A percentile compares a stretch with the other conserved stretches of the same genome.
phyloP scores from a whole-genome alignment of 1,140 invertebrate genomes.

The Leptinotarsa texana region DNA sequence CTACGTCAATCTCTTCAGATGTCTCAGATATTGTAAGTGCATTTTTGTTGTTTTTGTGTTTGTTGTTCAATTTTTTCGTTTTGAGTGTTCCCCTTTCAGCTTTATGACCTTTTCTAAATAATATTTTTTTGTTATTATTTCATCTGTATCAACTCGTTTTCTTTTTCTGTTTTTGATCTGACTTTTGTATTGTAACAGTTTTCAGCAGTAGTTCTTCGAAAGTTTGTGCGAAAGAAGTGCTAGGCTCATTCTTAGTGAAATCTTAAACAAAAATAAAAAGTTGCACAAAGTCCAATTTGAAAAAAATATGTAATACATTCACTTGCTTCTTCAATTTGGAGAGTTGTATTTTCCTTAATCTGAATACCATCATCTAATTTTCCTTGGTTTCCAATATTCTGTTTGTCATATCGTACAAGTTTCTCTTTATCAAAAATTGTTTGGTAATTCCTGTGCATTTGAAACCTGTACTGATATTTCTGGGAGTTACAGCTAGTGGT shows the following conservation, averaged over 20 bases:
- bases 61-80: not conserved
- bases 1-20: too few relatives aligned
- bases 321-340: not conserved
- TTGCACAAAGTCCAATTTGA: not conserved
- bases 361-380: not conserved
- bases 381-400: constrained; percentile 7
- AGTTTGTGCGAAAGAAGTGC: not conserved
- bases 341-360: not conserved
- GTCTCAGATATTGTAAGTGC: too few relatives aligned
- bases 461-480: too few relatives aligned
- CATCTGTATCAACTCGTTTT: constrained; percentile 7
- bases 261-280: not conserved
- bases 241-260: constrained; percentile 2
- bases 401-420: not conserved
- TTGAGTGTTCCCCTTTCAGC: not conserved
- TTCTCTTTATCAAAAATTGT: constrained; percentile 14
- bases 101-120: constrained; percentile 4
- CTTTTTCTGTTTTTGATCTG: constrained; percentile 12
- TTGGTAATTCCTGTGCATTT: not conserved
- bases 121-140: constrained; percentile 10
- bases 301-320: not conserved
- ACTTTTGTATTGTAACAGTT: constrained; percentile 9
- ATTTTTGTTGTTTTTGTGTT: not conserved
- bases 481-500: too few relatives aligned
- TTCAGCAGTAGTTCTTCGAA: not conserved